These are phyloP conservation scores for Carcina quercana DNA, from an alignment of 2,888 invertebrate species.

Conservation along the genomic window DNA sequence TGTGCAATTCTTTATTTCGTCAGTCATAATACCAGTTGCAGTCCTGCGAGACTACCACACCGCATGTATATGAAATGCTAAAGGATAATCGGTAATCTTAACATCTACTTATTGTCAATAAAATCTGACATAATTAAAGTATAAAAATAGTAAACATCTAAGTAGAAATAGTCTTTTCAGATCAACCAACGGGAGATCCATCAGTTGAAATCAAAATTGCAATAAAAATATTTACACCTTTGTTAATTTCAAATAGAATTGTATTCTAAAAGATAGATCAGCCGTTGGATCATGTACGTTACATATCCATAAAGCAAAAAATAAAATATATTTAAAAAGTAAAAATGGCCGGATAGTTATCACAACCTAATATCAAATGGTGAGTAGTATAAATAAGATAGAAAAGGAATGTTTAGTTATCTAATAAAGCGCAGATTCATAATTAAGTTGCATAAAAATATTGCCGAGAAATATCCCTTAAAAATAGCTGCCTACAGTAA, in stretches of 20 bases:
- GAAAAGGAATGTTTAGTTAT: slow-evolving; percentile 16
- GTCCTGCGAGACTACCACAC: slow-evolving; percentile 17
- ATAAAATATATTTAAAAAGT: slow-evolving; percentile 10
- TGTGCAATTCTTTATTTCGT: too few relatives aligned
- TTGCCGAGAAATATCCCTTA: slow-evolving; percentile 8
- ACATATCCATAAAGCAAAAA: slow-evolving; percentile 9
- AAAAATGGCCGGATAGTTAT: slow-evolving; percentile 39
- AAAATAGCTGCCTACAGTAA: slow-evolving; percentile 1
- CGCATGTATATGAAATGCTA: slow-evolving; percentile 20
- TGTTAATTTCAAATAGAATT: too few relatives aligned
- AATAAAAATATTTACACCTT: not conserved
- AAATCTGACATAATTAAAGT: slow-evolving; percentile 26
- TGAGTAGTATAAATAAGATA: slow-evolving; percentile 17
- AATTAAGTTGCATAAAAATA: slow-evolving; percentile 11
- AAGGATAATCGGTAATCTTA: too few relatives aligned
- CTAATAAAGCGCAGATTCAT: slow-evolving; percentile 8
- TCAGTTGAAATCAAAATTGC: slow-evolving; percentile 1
- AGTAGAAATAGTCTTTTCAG: slow-evolving; percentile 14
- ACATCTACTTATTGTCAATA: slow-evolving; percentile 55
- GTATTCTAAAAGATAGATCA: too few relatives aligned
- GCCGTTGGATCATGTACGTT: not conserved
- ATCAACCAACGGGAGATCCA: slow-evolving; percentile 7
- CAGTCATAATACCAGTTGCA: too few relatives aligned
- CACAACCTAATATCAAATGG: slow-evolving; percentile 36
- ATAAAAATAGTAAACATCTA: slow-evolving; percentile 13